These are phyloP conservation scores for Trogon melanurus DNA, from an alignment of 2,113 vertebrate genomes.

Conservation along the genomic window DNA sequence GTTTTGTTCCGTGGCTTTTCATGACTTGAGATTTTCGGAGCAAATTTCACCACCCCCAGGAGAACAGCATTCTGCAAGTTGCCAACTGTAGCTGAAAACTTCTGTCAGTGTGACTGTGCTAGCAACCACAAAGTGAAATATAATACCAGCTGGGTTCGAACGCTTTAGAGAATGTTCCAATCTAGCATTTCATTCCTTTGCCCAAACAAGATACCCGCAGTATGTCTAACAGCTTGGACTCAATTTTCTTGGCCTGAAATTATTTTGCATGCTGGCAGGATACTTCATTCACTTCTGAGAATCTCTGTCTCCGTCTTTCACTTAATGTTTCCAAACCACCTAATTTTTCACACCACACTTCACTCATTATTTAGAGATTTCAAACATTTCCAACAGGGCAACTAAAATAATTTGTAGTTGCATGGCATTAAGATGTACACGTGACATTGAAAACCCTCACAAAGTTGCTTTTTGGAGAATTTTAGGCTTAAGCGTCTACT, in stretches of 20 bases:
- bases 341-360: background rate
- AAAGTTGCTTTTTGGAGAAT: background rate
- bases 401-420: background rate
- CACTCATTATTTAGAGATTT: background rate
- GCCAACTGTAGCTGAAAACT: constrained; percentile 5
- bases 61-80: background rate
- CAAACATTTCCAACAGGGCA: background rate
- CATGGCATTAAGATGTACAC: background rate
- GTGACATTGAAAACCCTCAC: background rate
- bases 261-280: constrained; percentile 12
- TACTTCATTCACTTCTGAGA: constrained; percentile 16
- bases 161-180: background rate
- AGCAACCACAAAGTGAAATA: constrained; percentile 34
- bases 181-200: background rate
- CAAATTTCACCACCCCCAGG: background rate
- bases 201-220: constrained; percentile 13
- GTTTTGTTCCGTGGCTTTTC: background rate
- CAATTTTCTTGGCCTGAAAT: constrained; percentile 9
- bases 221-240: constrained; percentile 18
- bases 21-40: background rate
- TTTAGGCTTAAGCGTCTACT: background rate
- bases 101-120: constrained; percentile 1
- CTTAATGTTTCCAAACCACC: constrained; percentile 10
- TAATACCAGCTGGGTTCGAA: background rate
- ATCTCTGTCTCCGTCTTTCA: constrained; percentile 9